Evolutionary conservation across 2,113 vertebrate species (phyloP), one percentile per base, ranked within the genome.

Genomic region (Catharus bicknelli): DNA sequence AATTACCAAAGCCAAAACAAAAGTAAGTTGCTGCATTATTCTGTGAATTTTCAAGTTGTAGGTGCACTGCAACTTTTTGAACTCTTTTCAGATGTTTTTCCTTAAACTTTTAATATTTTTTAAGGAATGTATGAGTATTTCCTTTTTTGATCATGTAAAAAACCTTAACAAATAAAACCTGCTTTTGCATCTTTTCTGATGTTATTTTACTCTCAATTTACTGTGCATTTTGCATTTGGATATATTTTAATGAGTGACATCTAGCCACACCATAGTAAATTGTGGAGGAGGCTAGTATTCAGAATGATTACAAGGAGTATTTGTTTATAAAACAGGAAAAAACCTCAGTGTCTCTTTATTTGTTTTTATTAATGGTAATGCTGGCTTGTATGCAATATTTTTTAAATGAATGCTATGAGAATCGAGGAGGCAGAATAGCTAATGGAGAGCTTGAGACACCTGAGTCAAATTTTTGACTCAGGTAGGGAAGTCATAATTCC

Each of bases 291-390:
- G 29, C 4, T 77, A 36, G 32, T 66, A 76, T 57, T 80, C 47
- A 81, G 34, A 64, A 62, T 45, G 6, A 94, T 90, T 85, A 42
- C 51, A 66, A 68, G n/a, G 36, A 83, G 22, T 76, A 50, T 66
- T 83, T 83, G 43, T 87, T 88, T 91, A 78, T 85, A 74, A 90
- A 91, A 48, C 66, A 89, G 57, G 32, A 36, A 92, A 87, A 94
- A 83, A 6, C 17, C 54, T 72, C 88, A 68, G 16, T 30, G n/a
- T 74, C 7, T 84, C 50, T 59, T 67, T 77, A n/a, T 67, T 64
- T 86, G 38, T 67, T 86, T 91, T 82, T 58, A 62, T 58, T 83
- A 62, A 67, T 63, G 84, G 77, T 40, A 76, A 43, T 29, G 23
- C 10, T 93, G 77, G 38, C 63, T 82, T 72, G 48, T 38, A 48